A percentile compares a stretch with the other conserved stretches of the same genome.
These are phyloP conservation scores for Diplodus sargus DNA, from an alignment of 2,797 vertebrate genomes.

Conservation along the genomic window DNA sequence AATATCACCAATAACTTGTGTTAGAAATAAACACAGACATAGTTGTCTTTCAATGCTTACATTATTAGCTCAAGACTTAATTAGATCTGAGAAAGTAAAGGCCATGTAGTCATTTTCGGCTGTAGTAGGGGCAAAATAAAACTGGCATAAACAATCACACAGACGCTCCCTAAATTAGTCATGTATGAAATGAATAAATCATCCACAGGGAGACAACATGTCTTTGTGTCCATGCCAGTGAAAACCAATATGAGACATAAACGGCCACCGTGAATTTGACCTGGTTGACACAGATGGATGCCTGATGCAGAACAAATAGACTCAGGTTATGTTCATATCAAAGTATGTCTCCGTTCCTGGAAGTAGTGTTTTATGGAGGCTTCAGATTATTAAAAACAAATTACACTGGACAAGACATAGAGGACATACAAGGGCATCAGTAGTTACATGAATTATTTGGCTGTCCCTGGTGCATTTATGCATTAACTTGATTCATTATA, in stretches of 20 bases:
- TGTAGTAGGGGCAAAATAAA: conserved; percentile 5
- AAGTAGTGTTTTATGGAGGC: conserved; percentile 15
- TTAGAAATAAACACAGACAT: conserved; percentile 61
- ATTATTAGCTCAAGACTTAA: conserved; percentile 34
- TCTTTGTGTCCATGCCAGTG: conserved; percentile 40
- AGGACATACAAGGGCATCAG: conserved; percentile 6
- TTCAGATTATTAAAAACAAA: conserved; percentile 3
- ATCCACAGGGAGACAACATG: conserved; percentile 40
- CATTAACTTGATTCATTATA: neutral
- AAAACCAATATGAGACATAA: conserved; percentile 56
- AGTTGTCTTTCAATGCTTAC: conserved; percentile 25
- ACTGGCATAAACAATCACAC: conserved; percentile 46
- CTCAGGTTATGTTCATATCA: conserved; percentile 8
- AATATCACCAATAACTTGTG: conserved; percentile 56
- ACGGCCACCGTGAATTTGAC: conserved; percentile 40
- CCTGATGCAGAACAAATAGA: conserved; percentile 11
- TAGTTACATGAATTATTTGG: neutral
- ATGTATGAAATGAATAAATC: conserved; percentile 74
- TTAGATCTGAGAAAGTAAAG: conserved; percentile 35
- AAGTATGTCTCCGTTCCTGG: conserved; percentile 7
- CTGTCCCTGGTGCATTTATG: neutral
- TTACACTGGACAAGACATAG: neutral
- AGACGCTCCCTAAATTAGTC: conserved; percentile 67
- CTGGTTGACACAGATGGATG: conserved; percentile 29
- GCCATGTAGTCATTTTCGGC: conserved; percentile 15